Conservation (phyloP, 64 coral and sea anemone species). For the Montipora capricornis region DNA sequence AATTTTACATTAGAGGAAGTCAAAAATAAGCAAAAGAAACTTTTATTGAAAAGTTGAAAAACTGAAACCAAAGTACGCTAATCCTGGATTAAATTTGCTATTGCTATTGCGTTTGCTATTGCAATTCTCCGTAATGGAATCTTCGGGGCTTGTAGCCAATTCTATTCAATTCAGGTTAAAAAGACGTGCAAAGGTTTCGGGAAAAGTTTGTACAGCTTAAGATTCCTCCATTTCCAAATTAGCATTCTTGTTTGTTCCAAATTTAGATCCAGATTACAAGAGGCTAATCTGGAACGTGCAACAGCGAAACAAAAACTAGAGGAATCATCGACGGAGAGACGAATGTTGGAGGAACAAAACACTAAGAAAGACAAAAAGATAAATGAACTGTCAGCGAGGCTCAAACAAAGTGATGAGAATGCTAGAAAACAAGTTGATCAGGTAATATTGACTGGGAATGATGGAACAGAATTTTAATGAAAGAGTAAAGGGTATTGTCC, state of each 20-base stretch:
- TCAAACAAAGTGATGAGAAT: constrained; percentile 69
- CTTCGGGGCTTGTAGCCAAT: too few relatives aligned
- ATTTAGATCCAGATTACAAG: constrained; percentile 59
- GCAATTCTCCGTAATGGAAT: too few relatives aligned
- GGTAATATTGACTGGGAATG: constrained; percentile 27
- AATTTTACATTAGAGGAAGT: too few relatives aligned
- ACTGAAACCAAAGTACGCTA: too few relatives aligned
- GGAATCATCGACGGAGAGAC: constrained; percentile 33
- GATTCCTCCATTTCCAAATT: not conserved
- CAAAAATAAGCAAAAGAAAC: too few relatives aligned
- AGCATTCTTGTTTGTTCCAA: not conserved
- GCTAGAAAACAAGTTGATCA: constrained; percentile 82
- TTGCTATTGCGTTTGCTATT: too few relatives aligned
- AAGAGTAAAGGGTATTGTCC: too few relatives aligned
- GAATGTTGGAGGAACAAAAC: constrained; percentile 40
- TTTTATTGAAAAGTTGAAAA: too few relatives aligned
- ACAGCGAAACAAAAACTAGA: constrained; percentile 54
- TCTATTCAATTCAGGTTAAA: too few relatives aligned
- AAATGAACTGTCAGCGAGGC: constrained; percentile 67
- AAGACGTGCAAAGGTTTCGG: too few relatives aligned
- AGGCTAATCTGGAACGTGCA: constrained; percentile 59
- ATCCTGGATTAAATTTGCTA: too few relatives aligned
- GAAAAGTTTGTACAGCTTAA: not conserved
- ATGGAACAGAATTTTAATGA: too few relatives aligned
- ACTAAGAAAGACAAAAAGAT: constrained; percentile 70